These are phyloP conservation scores for Machaerirhynchus nigripectus DNA, from an alignment of 2,113 vertebrate genomes.

Conservation along the genomic window DNA sequence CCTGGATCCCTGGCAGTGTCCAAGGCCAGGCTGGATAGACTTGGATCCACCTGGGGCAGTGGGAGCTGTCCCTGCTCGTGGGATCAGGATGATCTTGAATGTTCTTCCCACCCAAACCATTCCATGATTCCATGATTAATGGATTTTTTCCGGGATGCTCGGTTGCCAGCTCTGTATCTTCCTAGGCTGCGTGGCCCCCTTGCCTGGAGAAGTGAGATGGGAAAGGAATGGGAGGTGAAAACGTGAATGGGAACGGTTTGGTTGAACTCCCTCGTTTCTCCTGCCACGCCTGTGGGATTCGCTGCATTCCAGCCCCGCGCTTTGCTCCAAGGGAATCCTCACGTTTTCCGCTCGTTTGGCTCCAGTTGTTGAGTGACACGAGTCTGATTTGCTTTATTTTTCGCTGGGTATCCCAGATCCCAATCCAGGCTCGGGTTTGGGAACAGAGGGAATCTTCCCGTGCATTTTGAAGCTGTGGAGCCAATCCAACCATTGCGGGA, in stretches of 20 bases:
- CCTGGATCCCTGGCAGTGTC: neutral
- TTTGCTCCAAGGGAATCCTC: neutral
- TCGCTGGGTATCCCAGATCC: neutral
- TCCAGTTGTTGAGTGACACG: rapidly evolving
- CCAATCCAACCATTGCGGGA: rapidly evolving
- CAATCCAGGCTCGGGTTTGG: neutral
- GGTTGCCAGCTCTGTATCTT: neutral
- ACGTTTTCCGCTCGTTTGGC: neutral
- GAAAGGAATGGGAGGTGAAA: neutral
- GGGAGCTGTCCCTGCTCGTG: rapidly evolving
- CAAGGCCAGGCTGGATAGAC: neutral
- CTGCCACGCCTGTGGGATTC: neutral
- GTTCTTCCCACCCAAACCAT: neutral
- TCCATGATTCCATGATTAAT: neutral
- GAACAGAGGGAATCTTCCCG: rapidly evolving
- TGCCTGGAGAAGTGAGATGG: neutral
- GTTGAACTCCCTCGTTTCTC: neutral
- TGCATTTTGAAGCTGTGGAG: rapidly evolving
- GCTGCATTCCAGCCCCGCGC: neutral
- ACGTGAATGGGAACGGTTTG: neutral
- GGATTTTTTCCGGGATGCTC: neutral
- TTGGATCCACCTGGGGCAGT: rapidly evolving
- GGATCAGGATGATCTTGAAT: neutral
- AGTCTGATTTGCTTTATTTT: neutral
- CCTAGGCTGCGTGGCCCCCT: rapidly evolving